Conservation (phyloP, 2,113 vertebrate genomes). For the Crotalus helleri region DNA sequence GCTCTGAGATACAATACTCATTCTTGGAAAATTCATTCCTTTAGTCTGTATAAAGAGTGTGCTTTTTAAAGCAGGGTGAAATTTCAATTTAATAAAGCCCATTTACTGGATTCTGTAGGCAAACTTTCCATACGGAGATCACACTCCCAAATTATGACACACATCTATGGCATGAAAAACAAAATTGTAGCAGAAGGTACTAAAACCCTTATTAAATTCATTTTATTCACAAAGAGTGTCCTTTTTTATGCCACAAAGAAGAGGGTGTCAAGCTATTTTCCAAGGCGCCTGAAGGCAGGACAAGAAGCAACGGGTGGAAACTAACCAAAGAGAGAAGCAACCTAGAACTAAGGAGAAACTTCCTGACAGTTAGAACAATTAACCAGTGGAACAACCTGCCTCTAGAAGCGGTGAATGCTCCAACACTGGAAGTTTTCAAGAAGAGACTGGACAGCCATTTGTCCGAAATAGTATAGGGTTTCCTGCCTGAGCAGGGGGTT, state of each 20-base stretch:
- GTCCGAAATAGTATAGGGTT: too few species aligned
- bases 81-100: neutral
- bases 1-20: neutral
- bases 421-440: too few species aligned
- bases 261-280: too few species aligned
- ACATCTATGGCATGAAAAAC: neutral
- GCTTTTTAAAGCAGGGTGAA: neutral
- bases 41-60: neutral
- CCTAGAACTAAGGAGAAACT: too few species aligned
- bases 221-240: neutral
- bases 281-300: too few species aligned
- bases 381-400: too few species aligned
- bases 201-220: neutral
- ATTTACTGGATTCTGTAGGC: neutral
- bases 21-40: neutral
- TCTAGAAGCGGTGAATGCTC: too few species aligned
- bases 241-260: neutral
- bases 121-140: neutral
- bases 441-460: too few species aligned
- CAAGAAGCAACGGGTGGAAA: too few species aligned
- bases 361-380: too few species aligned
- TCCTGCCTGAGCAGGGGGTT: too few species aligned
- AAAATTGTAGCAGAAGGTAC: neutral
- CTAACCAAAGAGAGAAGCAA: too few species aligned
- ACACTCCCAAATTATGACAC: neutral